Evolutionary conservation across 2,888 invertebrate species (phyloP).

Genomic region (Timema cristinae): DNA sequence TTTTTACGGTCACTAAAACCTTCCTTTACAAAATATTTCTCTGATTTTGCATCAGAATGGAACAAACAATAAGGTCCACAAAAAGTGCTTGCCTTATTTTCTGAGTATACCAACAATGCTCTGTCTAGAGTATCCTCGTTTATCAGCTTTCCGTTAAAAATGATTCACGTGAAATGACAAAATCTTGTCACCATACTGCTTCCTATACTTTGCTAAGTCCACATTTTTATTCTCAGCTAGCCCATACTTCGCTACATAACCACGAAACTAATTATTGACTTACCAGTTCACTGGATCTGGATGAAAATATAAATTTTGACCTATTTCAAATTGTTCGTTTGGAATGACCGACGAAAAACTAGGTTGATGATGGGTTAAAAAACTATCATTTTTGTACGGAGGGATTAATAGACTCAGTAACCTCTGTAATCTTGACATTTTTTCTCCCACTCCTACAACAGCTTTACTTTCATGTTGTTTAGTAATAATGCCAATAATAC

Average conservation of each 20-base stretch:
- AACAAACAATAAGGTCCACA: background rate
- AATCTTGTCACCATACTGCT: background rate
- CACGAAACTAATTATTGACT: background rate
- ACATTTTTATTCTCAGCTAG: constrained; percentile 10
- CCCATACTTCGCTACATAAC: constrained; percentile 3
- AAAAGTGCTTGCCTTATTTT: constrained; percentile 2
- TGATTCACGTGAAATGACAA: constrained; percentile 4
- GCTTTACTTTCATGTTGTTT: background rate
- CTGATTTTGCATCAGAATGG: constrained; percentile 4
- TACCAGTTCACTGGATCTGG: constrained; percentile 9
- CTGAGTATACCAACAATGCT: constrained; percentile 4
- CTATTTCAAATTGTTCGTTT: background rate
- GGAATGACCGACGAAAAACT: background rate
- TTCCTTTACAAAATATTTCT: constrained; percentile 4
- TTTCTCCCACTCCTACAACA: background rate
- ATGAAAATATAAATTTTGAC: background rate
- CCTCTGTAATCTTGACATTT: background rate
- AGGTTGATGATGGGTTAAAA: too few relatives aligned
- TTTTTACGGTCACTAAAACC: constrained; percentile 7
- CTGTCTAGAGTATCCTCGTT: background rate
- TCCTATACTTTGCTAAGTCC: background rate
- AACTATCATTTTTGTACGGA: too few relatives aligned
- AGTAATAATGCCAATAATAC: too few relatives aligned
- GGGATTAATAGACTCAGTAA: background rate
- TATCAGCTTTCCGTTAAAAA: constrained; percentile 12